These are phyloP conservation scores for Mimumesa dahlbomi DNA, from an alignment of 2,888 invertebrate species.

Conservation along the genomic window DNA sequence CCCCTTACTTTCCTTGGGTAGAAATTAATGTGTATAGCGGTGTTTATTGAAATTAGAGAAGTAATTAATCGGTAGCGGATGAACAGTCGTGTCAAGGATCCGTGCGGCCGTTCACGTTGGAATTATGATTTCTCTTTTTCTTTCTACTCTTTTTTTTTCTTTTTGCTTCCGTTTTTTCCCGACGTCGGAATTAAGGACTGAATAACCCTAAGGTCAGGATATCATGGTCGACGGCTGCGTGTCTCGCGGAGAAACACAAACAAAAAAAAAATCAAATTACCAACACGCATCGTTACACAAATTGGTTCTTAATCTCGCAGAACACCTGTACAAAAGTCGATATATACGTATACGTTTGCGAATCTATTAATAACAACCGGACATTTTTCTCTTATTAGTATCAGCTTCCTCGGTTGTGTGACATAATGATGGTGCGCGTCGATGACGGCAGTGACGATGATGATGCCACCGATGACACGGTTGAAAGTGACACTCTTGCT, in stretches of 20 bases:
- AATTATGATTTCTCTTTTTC: neutral
- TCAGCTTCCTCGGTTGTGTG: neutral
- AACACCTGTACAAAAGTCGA: constrained; percentile 47
- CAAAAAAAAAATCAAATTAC: constrained; percentile 19
- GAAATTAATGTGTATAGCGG: too few relatives aligned
- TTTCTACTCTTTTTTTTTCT: too few relatives aligned
- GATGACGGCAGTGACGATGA: constrained; percentile 20
- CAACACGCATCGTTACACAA: constrained; percentile 55
- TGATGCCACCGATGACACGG: constrained; percentile 21
- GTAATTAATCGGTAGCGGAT: too few relatives aligned
- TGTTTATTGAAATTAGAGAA: too few relatives aligned
- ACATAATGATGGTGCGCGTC: neutral
- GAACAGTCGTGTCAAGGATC: too few relatives aligned
- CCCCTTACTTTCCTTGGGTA: too few relatives aligned
- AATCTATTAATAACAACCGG: too few relatives aligned
- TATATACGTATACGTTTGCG: too few relatives aligned
- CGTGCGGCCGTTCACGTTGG: neutral
- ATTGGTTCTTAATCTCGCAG: constrained; percentile 61
- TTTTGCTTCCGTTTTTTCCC: neutral
- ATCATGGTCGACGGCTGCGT: constrained; percentile 35
- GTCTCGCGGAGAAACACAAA: too few relatives aligned
- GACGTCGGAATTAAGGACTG: neutral
- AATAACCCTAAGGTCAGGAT: constrained; percentile 34
- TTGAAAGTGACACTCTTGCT: constrained; percentile 46
- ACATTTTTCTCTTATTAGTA: too few relatives aligned